These are phyloP conservation scores for Coracopsis vasa DNA, from an alignment of 2,113 vertebrate species.

Conservation along the genomic window DNA sequence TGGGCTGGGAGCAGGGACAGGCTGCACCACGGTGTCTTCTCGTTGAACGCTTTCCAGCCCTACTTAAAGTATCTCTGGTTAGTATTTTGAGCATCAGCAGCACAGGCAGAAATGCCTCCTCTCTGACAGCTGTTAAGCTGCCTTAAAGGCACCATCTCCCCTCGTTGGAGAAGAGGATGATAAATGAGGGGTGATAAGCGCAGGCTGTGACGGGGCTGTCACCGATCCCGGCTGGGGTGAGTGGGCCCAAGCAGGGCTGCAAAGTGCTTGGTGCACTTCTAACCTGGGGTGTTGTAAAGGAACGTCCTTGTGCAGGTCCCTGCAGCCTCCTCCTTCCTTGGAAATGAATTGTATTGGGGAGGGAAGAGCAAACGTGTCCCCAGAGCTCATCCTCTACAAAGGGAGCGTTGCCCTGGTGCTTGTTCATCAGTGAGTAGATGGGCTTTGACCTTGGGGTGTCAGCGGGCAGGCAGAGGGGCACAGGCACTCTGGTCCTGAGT, in stretches of 20 bases:
- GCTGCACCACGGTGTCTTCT: conserved; percentile 31
- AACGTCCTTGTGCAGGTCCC: not conserved
- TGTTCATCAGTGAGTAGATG: not conserved
- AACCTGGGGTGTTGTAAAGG: not conserved
- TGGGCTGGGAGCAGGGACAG: conserved; percentile 26
- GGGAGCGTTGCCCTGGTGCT: not conserved
- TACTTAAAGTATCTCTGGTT: conserved; percentile 61
- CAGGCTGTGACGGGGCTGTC: not conserved
- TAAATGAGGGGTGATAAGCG: not conserved
- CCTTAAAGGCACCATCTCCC: conserved; percentile 53
- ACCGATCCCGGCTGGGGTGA: fast-evolving
- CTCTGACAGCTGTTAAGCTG: conserved; percentile 44
- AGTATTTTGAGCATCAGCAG: conserved; percentile 65
- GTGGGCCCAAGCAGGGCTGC: not conserved
- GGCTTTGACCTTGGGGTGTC: conserved; percentile 37
- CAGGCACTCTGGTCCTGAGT: fast-evolving
- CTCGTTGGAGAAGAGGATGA: not conserved
- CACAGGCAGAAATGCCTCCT: conserved; percentile 55
- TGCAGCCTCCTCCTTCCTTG: not conserved
- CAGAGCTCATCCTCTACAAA: not conserved
- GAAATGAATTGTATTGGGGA: not conserved
- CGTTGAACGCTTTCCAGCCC: conserved; percentile 55
- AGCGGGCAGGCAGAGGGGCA: not conserved
- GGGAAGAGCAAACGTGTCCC: not conserved
- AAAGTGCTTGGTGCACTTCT: fast-evolving